Evolutionary conservation across 2,113 vertebrate species (phyloP).

Genomic region (Oreochromis tanganicae): DNA sequence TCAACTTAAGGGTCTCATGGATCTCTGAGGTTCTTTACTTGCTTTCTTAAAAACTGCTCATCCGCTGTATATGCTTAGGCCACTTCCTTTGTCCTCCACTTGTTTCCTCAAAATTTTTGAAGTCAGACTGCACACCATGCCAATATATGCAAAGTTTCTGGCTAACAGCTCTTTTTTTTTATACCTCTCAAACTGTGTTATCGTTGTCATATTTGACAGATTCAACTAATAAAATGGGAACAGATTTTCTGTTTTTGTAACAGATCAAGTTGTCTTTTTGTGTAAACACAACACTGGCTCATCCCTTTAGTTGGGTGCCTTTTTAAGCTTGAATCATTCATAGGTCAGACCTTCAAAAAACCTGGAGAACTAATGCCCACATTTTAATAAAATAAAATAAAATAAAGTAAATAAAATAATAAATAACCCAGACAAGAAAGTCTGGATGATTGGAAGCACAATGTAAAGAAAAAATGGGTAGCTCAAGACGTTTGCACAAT

Average conservation of each 20-base stretch:
- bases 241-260: neutral
- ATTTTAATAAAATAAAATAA: too few species aligned
- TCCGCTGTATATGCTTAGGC: neutral
- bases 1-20: neutral
- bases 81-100: neutral
- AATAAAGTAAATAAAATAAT: neutral
- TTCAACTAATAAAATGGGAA: neutral
- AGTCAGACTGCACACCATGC: neutral
- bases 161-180: neutral
- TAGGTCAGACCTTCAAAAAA: neutral
- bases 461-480: neutral
- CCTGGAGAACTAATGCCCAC: neutral
- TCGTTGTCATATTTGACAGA: too few species aligned
- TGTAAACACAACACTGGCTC: neutral
- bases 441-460: neutral
- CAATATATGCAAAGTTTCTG: accelerated
- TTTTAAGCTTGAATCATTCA: neutral
- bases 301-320: accelerated
- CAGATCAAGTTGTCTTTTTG: neutral
- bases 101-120: neutral
- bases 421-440: neutral
- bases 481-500: neutral
- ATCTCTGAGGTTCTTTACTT: neutral
- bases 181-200: neutral
- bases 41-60: neutral